Evolutionary conservation across 2,888 invertebrate species (phyloP).

Genomic region (Callosobruchus maculatus): DNA sequence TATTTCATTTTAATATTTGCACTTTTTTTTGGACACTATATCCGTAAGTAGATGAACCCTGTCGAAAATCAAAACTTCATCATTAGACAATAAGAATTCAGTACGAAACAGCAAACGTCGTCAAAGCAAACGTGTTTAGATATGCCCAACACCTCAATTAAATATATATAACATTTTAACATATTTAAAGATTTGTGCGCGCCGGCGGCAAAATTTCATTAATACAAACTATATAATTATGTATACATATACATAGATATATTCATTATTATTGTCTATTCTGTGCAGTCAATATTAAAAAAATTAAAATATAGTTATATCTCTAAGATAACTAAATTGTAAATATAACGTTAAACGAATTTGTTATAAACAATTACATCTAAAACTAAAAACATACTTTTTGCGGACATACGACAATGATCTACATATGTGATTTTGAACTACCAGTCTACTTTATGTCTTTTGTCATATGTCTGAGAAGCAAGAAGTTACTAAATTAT

Average conservation of each 20-base stretch:
- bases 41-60: too few species aligned
- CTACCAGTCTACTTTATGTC: background rate
- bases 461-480: background rate
- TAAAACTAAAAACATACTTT: conserved; percentile 29
- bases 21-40: too few species aligned
- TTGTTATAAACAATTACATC: conserved; percentile 40
- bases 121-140: background rate
- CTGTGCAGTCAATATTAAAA: conserved; percentile 44
- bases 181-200: conserved; percentile 14
- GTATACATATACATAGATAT: conserved; percentile 24
- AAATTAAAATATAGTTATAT: conserved; percentile 1
- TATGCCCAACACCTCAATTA: conserved; percentile 38
- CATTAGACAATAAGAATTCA: background rate
- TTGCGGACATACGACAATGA: background rate
- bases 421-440: background rate
- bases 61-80: background rate
- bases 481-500: conserved; percentile 9
- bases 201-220: conserved; percentile 11
- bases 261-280: conserved; percentile 41
- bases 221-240: conserved; percentile 22
- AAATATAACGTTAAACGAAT: conserved; percentile 23
- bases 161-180: conserved; percentile 13
- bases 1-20: too few species aligned
- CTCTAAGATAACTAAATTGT: conserved; percentile 3
- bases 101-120: background rate